phyloP scores from a whole-genome alignment of 2,888 invertebrate species.

The Phyllotreta cruciferae region DNA sequence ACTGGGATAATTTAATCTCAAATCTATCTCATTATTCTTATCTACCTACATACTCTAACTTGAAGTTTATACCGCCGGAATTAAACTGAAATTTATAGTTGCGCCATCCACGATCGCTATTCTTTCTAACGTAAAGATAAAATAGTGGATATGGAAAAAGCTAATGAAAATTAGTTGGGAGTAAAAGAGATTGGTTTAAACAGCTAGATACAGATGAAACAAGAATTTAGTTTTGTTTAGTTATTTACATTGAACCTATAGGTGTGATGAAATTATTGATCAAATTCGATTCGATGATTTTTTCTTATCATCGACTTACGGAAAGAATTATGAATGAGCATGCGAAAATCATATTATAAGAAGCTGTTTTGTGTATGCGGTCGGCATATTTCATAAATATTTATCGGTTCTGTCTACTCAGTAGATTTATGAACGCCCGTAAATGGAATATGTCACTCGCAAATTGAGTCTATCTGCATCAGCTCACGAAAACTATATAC shows the following conservation, averaged over 20 bases:
- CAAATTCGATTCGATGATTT: not conserved
- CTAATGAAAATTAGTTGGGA: not conserved
- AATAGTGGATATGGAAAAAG: not conserved
- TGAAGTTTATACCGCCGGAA: conserved; percentile 2
- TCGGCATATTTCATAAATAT: conserved; percentile 56
- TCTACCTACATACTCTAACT: conserved; percentile 8
- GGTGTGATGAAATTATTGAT: too few species aligned
- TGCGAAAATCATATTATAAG: conserved; percentile 48
- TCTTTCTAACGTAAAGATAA: conserved; percentile 1
- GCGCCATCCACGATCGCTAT: not conserved
- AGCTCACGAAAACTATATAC: conserved; percentile 42
- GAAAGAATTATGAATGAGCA: conserved; percentile 45
- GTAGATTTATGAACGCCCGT: conserved; percentile 52
- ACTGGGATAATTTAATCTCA: conserved; percentile 10
- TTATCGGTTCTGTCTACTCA: conserved; percentile 48
- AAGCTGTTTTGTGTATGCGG: conserved; percentile 44
- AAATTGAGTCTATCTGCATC: conserved; percentile 53
- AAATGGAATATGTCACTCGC: conserved; percentile 53
- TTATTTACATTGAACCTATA: too few species aligned
- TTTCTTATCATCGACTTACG: conserved; percentile 34
- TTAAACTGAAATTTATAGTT: conserved; percentile 1
- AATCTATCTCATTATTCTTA: conserved; percentile 13
- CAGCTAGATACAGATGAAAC: not conserved
- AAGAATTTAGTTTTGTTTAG: too few species aligned
- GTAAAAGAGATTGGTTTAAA: not conserved